A percentile compares a stretch with the other conserved stretches of the same genome.
These are phyloP conservation scores for Scatophagus argus DNA, from an alignment of 2,113 vertebrate genomes.

Conservation along the genomic window DNA sequence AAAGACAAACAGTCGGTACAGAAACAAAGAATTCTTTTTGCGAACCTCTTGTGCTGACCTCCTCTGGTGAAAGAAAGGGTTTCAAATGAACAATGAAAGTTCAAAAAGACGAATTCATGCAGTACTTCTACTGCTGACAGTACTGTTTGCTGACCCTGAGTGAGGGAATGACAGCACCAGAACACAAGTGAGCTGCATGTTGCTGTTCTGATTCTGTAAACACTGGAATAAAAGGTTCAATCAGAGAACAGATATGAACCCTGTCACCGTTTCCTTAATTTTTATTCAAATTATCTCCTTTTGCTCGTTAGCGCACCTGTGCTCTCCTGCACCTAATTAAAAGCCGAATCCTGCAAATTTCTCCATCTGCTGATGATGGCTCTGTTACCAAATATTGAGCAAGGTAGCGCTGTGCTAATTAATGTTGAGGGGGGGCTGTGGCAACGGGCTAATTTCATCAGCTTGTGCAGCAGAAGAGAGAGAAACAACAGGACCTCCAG, in stretches of 20 bases:
- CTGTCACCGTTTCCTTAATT: constrained; percentile 45
- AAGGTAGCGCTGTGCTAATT: constrained; percentile 88
- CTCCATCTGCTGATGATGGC: constrained; percentile 79
- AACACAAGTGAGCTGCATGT: no score
- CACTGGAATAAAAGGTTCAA: constrained; percentile 34
- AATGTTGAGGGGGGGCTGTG: constrained; percentile 69
- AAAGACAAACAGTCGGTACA: no score
- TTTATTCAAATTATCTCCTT: constrained; percentile 82
- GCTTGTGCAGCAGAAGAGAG: constrained; percentile 52
- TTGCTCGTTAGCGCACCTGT: constrained; percentile 86
- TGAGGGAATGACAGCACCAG: no score
- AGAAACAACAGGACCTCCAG: constrained; percentile 59
- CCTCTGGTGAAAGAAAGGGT: no score
- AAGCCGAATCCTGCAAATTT: constrained; percentile 84
- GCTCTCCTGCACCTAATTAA: constrained; percentile 82
- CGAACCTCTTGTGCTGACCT: no score
- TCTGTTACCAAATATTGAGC: constrained; percentile 86
- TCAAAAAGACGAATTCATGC: no score
- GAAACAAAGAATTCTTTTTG: no score
- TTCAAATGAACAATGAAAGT: no score
- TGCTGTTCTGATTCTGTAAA: neutral
- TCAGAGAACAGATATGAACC: neutral
- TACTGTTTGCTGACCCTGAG: no score
- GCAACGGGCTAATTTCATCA: constrained; percentile 79
- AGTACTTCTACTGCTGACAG: no score